These are phyloP conservation scores for Hemibagrus guttatus DNA, from an alignment of 2,797 vertebrate species.

Conservation along the genomic window DNA sequence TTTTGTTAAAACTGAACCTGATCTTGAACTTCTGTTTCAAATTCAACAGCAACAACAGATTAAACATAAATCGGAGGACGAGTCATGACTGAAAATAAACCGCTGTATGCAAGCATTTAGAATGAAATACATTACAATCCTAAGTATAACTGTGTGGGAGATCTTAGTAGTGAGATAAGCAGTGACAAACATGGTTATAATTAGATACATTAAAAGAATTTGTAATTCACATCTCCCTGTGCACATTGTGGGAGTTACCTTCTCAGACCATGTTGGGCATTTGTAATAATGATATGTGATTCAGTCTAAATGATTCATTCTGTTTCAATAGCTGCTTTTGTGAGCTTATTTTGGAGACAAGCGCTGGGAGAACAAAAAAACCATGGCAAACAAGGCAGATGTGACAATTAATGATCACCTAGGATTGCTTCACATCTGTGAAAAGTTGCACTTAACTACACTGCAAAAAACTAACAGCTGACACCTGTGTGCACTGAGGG, in stretches of 20 bases:
- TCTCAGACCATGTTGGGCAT: background rate
- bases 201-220: background rate
- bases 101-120: background rate
- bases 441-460: background rate
- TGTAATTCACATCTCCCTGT: background rate
- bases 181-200: background rate
- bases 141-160: background rate
- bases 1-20: background rate
- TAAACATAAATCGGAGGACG: background rate
- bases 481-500: background rate
- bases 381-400: background rate
- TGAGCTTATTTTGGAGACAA: background rate
- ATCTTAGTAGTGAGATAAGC: background rate
- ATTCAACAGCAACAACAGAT: background rate
- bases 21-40: background rate
- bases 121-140: background rate
- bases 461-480: background rate
- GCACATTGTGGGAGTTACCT: background rate
- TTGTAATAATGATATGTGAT: background rate
- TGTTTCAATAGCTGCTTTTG: conserved; percentile 13
- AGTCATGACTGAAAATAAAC: background rate
- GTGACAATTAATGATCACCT: background rate
- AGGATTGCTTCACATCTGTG: background rate
- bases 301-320: conserved; percentile 17
- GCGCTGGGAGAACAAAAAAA: background rate